phyloP scores from a whole-genome alignment of 2,113 vertebrate species.

The Sclerurus mexicanus region DNA sequence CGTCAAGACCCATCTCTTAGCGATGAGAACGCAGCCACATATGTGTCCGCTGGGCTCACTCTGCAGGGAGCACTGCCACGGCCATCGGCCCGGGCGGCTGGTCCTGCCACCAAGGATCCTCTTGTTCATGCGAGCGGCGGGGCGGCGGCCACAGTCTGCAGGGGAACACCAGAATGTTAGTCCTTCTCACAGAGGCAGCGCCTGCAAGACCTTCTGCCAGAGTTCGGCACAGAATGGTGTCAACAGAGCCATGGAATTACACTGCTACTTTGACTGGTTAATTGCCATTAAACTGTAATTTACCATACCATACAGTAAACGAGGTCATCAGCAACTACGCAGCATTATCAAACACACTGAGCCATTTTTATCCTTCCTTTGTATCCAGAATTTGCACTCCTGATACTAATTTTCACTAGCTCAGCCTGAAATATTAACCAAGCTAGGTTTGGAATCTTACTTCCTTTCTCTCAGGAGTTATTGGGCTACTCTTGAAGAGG shows the following conservation, averaged over 20 bases:
- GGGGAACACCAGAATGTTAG: neutral
- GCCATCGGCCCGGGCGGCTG: slow-evolving; percentile 91
- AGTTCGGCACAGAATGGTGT: rapidly evolving
- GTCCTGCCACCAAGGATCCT: slow-evolving; percentile 92
- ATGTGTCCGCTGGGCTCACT: slow-evolving; percentile 90
- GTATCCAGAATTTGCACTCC: neutral
- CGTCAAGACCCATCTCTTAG: slow-evolving; percentile 87
- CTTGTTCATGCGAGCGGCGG: slow-evolving; percentile 86
- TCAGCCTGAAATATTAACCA: neutral
- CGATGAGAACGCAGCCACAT: slow-evolving; percentile 93
- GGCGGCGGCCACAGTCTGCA: slow-evolving; percentile 84
- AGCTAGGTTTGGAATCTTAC: neutral
- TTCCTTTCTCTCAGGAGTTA: neutral
- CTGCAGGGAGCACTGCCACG: slow-evolving; percentile 97
- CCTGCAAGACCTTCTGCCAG: neutral
- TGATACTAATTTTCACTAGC: neutral
- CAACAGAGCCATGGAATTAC: rapidly evolving
- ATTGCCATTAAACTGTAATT: neutral
- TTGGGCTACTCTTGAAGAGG: neutral
- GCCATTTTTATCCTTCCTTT: neutral
- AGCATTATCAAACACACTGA: rapidly evolving
- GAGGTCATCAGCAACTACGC: neutral
- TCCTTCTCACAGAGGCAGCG: rapidly evolving
- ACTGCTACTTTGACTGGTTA: neutral
- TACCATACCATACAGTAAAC: neutral